Conservation (phyloP, 2,888 invertebrate genomes). For the Anthrax anthrax region DNA sequence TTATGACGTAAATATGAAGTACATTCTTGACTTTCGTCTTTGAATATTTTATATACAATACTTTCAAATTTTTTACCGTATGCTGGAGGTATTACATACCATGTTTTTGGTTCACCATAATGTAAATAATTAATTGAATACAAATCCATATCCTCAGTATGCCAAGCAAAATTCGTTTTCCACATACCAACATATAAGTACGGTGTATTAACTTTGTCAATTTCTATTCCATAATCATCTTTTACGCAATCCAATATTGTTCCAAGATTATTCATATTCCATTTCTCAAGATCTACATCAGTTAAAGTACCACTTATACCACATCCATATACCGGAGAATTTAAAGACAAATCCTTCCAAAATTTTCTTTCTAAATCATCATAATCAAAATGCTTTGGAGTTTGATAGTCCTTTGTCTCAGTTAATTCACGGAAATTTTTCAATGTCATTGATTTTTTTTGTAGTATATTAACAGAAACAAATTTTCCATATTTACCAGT, state of each 20-base stretch:
- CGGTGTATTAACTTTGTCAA: slow-evolving; percentile 89
- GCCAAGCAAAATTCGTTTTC: slow-evolving; percentile 97
- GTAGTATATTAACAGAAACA: slow-evolving; percentile 84
- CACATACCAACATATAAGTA: slow-evolving; percentile 97
- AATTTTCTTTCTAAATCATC: slow-evolving; percentile 80
- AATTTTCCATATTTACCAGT: slow-evolving; percentile 83
- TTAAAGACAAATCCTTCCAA: slow-evolving; percentile 88
- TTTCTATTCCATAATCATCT: slow-evolving; percentile 78
- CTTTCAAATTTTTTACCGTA: slow-evolving; percentile 12
- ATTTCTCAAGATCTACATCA: slow-evolving; percentile 64
- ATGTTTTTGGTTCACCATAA: slow-evolving; percentile 74
- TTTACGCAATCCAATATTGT: slow-evolving; percentile 84
- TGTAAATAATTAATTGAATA: slow-evolving; percentile 94
- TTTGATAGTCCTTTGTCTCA: slow-evolving; percentile 42
- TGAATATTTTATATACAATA: slow-evolving; percentile 9
- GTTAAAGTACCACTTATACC: slow-evolving; percentile 87
- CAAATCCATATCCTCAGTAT: slow-evolving; percentile 94
- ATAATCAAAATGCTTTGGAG: slow-evolving; percentile 61
- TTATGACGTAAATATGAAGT: slow-evolving; percentile 13
- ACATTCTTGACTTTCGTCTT: slow-evolving; percentile 9
- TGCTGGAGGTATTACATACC: slow-evolving; percentile 14
- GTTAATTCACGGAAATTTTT: slow-evolving; percentile 75
- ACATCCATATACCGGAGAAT: slow-evolving; percentile 88
- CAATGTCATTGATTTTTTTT: slow-evolving; percentile 73
- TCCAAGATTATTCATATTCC: slow-evolving; percentile 82